Evolutionary conservation across 2,113 vertebrate species (phyloP).

Genomic region (Gallinago media): DNA sequence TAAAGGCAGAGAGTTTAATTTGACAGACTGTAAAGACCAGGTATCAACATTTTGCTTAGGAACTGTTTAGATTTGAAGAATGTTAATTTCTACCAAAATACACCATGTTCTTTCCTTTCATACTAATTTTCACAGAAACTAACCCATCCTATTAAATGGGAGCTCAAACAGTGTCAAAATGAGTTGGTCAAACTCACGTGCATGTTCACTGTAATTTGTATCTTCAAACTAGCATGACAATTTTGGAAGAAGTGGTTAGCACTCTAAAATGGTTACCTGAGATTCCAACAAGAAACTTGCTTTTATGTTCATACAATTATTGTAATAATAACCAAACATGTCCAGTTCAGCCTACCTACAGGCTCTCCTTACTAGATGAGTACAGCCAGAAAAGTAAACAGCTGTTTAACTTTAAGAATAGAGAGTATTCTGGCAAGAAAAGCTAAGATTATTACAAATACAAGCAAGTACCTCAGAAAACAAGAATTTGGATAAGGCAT

Average conservation of each 20-base stretch:
- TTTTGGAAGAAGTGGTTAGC: background rate
- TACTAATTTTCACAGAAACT: background rate
- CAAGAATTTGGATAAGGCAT: rapidly evolving
- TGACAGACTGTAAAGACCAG: background rate
- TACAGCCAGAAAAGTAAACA: background rate
- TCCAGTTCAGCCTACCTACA: background rate
- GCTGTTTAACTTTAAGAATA: background rate
- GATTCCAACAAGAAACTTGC: background rate
- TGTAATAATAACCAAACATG: background rate
- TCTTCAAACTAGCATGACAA: background rate
- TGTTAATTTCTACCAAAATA: background rate
- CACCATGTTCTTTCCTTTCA: background rate
- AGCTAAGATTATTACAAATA: background rate
- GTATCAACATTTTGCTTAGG: background rate
- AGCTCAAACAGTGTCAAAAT: background rate
- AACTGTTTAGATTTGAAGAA: background rate
- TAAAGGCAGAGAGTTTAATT: background rate
- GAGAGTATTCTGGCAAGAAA: background rate
- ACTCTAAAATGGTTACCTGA: rapidly evolving
- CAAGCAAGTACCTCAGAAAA: background rate
- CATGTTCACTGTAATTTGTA: rapidly evolving
- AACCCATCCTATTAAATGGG: background rate
- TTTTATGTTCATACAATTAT: background rate
- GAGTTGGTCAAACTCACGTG: background rate
- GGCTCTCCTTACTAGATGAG: background rate